Percentiles rank a stretch among this genome's conserved stretches.
phyloP scores from a whole-genome alignment of 2,888 invertebrate species.

The Scaptomyza reducta region DNA sequence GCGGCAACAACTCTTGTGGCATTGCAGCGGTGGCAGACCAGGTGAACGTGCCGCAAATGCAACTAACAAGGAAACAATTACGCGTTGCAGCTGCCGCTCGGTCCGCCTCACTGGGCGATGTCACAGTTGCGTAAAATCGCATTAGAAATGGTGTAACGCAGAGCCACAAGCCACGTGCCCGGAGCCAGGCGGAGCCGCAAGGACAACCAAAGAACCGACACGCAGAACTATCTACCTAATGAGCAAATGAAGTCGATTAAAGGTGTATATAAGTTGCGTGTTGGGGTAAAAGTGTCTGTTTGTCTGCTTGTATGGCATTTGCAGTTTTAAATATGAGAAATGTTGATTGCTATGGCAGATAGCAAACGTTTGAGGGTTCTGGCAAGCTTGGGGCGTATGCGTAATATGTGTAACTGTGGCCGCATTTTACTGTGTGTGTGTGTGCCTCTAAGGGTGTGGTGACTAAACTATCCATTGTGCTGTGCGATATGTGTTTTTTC shows the following conservation, averaged over 20 bases:
- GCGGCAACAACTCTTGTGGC: slow-evolving; percentile 29
- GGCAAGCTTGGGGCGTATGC: slow-evolving; percentile 40
- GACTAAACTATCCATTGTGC: slow-evolving; percentile 41
- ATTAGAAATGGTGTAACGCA: slow-evolving; percentile 66
- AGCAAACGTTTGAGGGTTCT: slow-evolving; percentile 13
- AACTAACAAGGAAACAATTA: slow-evolving; percentile 80
- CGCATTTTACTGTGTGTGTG: neutral
- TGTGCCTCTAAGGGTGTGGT: slow-evolving; percentile 25
- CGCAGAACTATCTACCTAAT: slow-evolving; percentile 71
- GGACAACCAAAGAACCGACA: slow-evolving; percentile 38
- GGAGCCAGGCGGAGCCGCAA: slow-evolving; percentile 33
- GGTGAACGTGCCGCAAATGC: slow-evolving; percentile 73
- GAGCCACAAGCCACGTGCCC: slow-evolving; percentile 3
- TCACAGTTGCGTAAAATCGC: slow-evolving; percentile 59
- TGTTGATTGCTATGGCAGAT: slow-evolving; percentile 62
- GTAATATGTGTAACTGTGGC: slow-evolving; percentile 42
- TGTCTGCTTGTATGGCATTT: slow-evolving; percentile 26
- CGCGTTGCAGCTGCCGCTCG: slow-evolving; percentile 67
- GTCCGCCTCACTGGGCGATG: slow-evolving; percentile 8
- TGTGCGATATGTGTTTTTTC: neutral
- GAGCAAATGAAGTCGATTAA: slow-evolving; percentile 81
- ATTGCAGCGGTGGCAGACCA: slow-evolving; percentile 33
- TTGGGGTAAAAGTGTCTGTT: slow-evolving; percentile 1
- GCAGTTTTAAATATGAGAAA: slow-evolving; percentile 66
- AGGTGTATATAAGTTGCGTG: slow-evolving; percentile 52